These are phyloP conservation scores for Laterallus jamaicensis DNA, from an alignment of 2,113 vertebrate genomes.

Conservation along the genomic window DNA sequence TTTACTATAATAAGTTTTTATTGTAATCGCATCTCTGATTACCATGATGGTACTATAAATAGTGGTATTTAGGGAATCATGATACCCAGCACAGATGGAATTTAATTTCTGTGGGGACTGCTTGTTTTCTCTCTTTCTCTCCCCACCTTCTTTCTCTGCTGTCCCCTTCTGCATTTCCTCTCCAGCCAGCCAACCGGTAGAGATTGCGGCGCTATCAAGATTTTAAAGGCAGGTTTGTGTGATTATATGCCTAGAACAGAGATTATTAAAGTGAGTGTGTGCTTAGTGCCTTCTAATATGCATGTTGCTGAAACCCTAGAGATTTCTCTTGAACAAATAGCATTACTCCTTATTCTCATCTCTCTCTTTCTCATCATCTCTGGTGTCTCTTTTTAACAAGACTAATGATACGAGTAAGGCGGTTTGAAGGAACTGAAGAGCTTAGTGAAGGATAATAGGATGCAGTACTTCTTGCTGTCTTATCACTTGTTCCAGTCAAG, in stretches of 20 bases:
- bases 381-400: background rate
- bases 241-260: background rate
- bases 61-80: background rate
- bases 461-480: background rate
- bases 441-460: background rate
- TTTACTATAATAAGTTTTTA: background rate
- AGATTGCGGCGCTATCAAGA: background rate
- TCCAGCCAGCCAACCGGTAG: background rate
- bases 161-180: background rate
- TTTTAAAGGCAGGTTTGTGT: background rate
- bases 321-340: background rate
- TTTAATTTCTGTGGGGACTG: background rate
- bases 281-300: background rate
- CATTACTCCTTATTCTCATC: background rate
- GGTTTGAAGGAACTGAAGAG: background rate
- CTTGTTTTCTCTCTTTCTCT: background rate
- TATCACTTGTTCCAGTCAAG: background rate
- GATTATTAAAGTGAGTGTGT: background rate
- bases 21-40: slow-evolving; percentile 29
- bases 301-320: background rate
- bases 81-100: background rate
- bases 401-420: background rate
- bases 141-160: background rate
- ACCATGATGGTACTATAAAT: background rate
- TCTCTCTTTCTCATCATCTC: background rate